phyloP scores from a whole-genome alignment of 2,113 vertebrate genomes.

The Amblyornis subalaris region DNA sequence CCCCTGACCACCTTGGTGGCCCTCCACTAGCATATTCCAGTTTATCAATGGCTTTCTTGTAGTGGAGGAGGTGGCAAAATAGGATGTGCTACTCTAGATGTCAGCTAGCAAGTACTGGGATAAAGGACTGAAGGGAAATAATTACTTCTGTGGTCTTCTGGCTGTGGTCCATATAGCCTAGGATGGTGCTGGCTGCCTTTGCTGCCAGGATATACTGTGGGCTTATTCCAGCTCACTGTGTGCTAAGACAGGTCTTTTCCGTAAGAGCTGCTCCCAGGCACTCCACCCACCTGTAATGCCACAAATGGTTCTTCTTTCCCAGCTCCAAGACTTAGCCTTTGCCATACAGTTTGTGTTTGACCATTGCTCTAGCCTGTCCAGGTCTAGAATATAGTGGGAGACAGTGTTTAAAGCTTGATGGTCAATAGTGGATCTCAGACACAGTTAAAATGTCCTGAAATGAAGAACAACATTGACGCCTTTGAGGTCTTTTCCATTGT shows the following conservation, averaged over 20 bases:
- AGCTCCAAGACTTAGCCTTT: neutral
- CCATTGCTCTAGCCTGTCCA: neutral
- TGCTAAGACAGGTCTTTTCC: neutral
- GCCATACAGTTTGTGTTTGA: neutral
- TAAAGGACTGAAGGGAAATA: neutral
- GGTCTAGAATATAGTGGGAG: neutral
- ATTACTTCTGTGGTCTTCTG: neutral
- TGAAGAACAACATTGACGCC: neutral
- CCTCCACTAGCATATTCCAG: neutral
- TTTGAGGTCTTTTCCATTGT: neutral
- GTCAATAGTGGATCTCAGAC: neutral
- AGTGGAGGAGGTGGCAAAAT: neutral
- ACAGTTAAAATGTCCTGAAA: neutral
- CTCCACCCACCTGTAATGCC: neutral
- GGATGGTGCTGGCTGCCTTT: neutral
- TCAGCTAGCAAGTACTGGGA: neutral
- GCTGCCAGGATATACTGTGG: neutral
- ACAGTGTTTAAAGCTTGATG: neutral
- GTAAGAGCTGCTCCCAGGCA: neutral
- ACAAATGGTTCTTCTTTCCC: neutral
- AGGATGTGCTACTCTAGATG: neutral
- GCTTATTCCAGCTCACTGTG: neutral
- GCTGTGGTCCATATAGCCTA: neutral
- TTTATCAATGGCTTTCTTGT: neutral
- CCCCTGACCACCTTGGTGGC: neutral